Conservation (phyloP, 2,888 invertebrate genomes). For the Leptinotarsa tumamoca region DNA sequence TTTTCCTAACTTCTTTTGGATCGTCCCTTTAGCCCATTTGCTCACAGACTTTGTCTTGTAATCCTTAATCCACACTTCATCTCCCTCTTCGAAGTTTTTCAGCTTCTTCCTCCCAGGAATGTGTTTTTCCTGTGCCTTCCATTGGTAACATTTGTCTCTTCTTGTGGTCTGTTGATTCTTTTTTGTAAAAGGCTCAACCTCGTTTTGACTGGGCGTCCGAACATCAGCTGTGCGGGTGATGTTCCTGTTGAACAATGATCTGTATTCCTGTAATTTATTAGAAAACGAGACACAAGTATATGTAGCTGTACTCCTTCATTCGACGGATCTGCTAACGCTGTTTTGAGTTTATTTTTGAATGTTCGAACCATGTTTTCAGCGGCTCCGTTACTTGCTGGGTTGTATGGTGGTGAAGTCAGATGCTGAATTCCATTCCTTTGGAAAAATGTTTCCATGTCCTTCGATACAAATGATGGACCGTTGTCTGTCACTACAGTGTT, state of each 20-base stretch:
- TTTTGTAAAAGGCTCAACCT: too few species aligned
- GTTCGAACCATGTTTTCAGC: conserved; percentile 31
- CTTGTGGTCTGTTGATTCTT: too few species aligned
- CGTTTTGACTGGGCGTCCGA: too few species aligned
- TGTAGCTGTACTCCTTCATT: not conserved
- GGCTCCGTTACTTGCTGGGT: not conserved
- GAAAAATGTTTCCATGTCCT: not conserved
- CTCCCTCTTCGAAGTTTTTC: too few species aligned
- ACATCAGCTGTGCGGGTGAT: not conserved
- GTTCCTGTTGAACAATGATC: not conserved
- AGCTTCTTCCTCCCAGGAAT: too few species aligned
- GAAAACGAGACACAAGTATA: not conserved
- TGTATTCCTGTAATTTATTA: not conserved
- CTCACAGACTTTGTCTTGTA: too few species aligned
- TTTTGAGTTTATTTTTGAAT: conserved; percentile 29
- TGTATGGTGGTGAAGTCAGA: conserved; percentile 26
- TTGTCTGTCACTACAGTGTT: conserved; percentile 35
- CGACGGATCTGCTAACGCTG: conserved; percentile 17
- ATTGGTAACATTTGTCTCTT: too few species aligned
- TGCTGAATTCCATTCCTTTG: conserved; percentile 29
- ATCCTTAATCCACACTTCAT: too few species aligned
- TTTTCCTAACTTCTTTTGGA: too few species aligned
- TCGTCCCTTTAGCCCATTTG: too few species aligned
- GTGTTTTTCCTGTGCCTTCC: too few species aligned
- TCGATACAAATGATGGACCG: not conserved